Evolutionary conservation across 2,888 invertebrate genomes (phyloP).

Genomic region (Oscheius sp.): DNA sequence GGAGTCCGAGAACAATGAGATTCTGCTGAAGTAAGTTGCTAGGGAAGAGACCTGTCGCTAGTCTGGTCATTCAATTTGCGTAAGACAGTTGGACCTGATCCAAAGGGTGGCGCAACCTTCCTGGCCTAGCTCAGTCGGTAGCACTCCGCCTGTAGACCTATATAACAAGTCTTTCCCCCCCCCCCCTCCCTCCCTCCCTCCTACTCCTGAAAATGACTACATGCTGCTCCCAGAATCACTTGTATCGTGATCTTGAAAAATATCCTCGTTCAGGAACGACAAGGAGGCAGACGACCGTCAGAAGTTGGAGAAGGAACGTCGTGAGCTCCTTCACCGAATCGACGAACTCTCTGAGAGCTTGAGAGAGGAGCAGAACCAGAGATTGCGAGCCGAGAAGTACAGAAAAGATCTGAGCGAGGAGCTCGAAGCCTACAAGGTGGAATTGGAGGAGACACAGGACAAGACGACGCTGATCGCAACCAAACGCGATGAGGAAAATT

Average conservation of each 20-base stretch:
- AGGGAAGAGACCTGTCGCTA: too few species aligned
- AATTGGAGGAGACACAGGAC: conserved; percentile 78
- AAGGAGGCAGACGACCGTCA: conserved; percentile 90
- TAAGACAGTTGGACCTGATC: too few species aligned
- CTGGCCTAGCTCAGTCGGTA: too few species aligned
- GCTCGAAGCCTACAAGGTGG: conserved; percentile 65
- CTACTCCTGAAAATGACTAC: too few species aligned
- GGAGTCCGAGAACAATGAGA: conserved; percentile 76
- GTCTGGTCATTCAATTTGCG: too few species aligned
- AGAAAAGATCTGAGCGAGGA: conserved; percentile 86
- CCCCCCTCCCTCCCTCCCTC: too few species aligned
- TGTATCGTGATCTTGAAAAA: too few species aligned
- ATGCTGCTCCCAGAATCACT: too few species aligned
- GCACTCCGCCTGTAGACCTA: too few species aligned
- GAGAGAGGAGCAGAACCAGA: conserved; percentile 89
- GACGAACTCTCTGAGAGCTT: conserved; percentile 94
- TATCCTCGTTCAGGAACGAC: conserved; percentile 77
- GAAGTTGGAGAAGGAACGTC: conserved; percentile 85
- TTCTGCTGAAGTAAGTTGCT: conserved; percentile 74
- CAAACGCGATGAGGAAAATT: conserved; percentile 93
- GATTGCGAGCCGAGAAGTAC: conserved; percentile 90
- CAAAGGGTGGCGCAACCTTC: too few species aligned
- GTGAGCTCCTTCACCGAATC: conserved; percentile 90
- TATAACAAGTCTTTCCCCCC: too few species aligned
- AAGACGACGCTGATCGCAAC: conserved; percentile 79